phyloP scores from a whole-genome alignment of 2,113 vertebrate genomes.

The Felis chaus region DNA sequence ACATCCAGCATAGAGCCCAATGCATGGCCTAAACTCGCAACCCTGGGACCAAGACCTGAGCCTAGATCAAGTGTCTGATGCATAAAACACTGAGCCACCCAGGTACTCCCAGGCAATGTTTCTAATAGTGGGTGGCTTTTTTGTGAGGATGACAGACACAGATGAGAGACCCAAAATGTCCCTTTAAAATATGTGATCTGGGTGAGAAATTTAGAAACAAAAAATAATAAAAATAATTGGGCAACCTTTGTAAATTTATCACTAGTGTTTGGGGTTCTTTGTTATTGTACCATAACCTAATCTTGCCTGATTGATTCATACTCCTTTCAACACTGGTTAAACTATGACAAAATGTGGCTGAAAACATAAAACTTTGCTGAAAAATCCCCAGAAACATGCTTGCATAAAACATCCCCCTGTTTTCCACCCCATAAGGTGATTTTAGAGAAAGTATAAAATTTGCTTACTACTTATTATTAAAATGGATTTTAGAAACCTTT shows the following conservation, averaged over 20 bases:
- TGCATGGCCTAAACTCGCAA: no score
- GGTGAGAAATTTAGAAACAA: neutral
- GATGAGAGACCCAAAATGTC: neutral
- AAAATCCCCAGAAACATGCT: neutral
- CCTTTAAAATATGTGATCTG: neutral
- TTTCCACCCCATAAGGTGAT: neutral
- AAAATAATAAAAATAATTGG: neutral
- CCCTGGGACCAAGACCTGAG: no score
- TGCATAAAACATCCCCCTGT: neutral
- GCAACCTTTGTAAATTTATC: neutral
- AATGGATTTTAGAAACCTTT: neutral
- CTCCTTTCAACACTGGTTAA: neutral
- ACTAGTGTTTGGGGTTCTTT: neutral
- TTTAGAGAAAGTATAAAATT: neutral
- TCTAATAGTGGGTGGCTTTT: neutral
- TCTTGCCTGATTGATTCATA: neutral
- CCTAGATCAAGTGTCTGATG: no score
- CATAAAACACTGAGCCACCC: no score
- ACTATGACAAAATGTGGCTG: neutral
- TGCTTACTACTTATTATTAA: neutral
- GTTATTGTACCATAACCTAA: neutral
- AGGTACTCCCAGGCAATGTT: neutral
- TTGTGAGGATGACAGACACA: neutral
- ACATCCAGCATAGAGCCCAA: no score
- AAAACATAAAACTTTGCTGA: neutral